Conservation (phyloP, 92 coral and sea anemone species). For the Palythoa heliodiscus region DNA sequence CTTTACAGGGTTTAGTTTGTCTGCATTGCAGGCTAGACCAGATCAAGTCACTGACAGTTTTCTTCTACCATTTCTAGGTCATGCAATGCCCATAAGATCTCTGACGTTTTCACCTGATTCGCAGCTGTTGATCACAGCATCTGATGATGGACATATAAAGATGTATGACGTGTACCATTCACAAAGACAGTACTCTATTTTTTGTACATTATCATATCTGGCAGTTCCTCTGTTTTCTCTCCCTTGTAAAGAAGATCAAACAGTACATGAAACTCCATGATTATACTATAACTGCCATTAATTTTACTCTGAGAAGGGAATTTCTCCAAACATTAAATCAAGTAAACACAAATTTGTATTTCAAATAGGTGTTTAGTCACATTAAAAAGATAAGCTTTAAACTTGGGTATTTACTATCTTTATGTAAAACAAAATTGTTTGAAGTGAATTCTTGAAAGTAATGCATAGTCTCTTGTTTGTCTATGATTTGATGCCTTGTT, state of each 20-base stretch:
- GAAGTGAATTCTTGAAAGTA: not conserved
- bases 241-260: too few species aligned
- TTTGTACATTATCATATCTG: too few species aligned
- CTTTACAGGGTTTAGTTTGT: too few species aligned
- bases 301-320: too few species aligned
- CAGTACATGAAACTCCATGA: too few species aligned
- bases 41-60: too few species aligned
- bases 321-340: too few species aligned
- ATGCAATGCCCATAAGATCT: constrained; percentile 99
- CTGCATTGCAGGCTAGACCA: too few species aligned
- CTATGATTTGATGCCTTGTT: not conserved
- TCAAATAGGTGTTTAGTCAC: too few species aligned
- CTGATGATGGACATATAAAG: constrained; percentile 98
- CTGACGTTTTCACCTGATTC: constrained; percentile 99
- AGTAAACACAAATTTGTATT: too few species aligned
- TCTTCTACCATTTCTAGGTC: constrained; percentile 57
- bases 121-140: constrained; percentile 96
- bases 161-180: constrained; percentile 99
- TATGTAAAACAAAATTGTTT: not conserved
- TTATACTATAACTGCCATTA: too few species aligned
- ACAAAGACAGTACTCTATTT: not conserved
- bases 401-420: not conserved
- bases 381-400: constrained; percentile 21
- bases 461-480: not conserved
- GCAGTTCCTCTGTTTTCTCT: too few species aligned